Base-by-base conservation (phyloP, 2,797 vertebrate genomes). In the Hapalemur alaotrensis region DNA sequence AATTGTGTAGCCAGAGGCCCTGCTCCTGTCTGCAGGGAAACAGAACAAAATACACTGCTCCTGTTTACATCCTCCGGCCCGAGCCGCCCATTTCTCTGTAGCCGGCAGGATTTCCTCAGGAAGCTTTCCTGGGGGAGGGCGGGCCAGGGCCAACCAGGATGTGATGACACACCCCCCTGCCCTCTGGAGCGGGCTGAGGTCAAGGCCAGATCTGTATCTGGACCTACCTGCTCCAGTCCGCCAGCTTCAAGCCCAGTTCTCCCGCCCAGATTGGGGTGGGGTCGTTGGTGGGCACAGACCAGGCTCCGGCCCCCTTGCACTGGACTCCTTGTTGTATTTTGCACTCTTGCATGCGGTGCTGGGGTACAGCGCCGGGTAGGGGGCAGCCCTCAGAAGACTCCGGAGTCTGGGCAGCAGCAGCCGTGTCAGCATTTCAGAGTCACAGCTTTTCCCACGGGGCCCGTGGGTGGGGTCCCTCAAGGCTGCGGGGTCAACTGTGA, bases 101-200 rank as follows among this genome's bases (percentile, higher is more conserved):
- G 96, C 32, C 1, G 12, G 59, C 96, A 97, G 97, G 97, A 98
- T 98, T 98, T 98, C 97, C 98, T 94, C 85, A 93, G 98, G 98
- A 98, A 97, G 88, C 93, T 13, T 76, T 95, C 94, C 79, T 76
- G 67, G 78, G 81, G 87, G 73, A 95, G 90, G 96, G 72, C 43
- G 88, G 95, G 65, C 87, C 82, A 7, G 67, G 35, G 32, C 57
- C 35, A 63, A 57, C 30, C 93, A 89, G 97, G 93, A 95, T 81
- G 52, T 85, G 92, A 54, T 70, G 85, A 86, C 50, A 79, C 0
- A 2, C 17, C 23, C 67, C 78, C 73, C 38, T 30, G n/a, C 23
- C 88, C 88, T 81, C 38, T 2, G 12, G 54, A 79, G 30, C 88
- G 8, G 5, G 3, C 46, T 80, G 63, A 81, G 82, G 72, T 38